phyloP scores from a whole-genome alignment of 2,888 invertebrate genomes.

The Acanthoscelides obtectus region DNA sequence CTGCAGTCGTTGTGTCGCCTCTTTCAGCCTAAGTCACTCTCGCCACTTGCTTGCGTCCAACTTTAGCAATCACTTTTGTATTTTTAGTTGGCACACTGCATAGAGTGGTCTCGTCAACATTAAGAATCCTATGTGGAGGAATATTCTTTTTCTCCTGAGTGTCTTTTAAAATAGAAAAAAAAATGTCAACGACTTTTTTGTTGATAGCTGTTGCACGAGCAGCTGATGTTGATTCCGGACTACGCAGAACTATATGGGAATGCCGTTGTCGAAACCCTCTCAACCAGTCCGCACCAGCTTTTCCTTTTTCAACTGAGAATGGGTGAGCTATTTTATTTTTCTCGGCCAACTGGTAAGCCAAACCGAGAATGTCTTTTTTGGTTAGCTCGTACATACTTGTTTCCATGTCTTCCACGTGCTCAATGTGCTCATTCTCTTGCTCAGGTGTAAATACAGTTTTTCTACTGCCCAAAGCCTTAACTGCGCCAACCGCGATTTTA shows the following conservation, averaged over 20 bases:
- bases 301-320: not conserved
- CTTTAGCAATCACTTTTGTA: not conserved
- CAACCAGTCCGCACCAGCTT: not conserved
- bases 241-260: not conserved
- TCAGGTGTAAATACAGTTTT: no score
- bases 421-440: no score
- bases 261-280: not conserved
- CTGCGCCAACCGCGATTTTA: no score
- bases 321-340: slow-evolving; percentile 1
- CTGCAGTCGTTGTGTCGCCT: not conserved
- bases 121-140: not conserved
- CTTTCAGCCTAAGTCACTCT: not conserved
- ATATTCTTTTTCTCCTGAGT: not conserved
- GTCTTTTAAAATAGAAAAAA: not conserved
- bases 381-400: no score
- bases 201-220: no score
- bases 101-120: not conserved
- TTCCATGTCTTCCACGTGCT: no score
- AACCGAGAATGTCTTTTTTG: no score
- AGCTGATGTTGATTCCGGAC: not conserved
- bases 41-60: not conserved
- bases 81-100: not conserved
- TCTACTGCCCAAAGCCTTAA: no score
- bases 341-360: no score
- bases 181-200: not conserved